Base-by-base conservation (phyloP, 2,113 vertebrate genomes). In the Coptodon rendalli region DNA sequence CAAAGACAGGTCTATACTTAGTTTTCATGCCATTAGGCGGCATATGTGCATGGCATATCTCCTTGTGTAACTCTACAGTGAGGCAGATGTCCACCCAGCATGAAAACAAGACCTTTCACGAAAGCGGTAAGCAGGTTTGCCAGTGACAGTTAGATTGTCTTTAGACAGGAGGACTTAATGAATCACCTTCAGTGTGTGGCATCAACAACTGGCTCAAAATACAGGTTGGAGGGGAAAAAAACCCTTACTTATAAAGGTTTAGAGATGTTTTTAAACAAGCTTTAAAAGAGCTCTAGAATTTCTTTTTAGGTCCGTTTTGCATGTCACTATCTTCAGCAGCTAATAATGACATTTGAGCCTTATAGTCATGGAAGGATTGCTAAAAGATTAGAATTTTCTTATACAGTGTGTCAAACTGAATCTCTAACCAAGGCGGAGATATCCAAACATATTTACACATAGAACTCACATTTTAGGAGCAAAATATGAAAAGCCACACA, bases 81-180 rank as follows among this genome's bases (percentile, higher is more conserved):
- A 90, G 84, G 85, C 95, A 95, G 93, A 92, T 92, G 92, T 93
- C 94, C 81, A 53, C 87, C 90, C 90, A 92, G 93, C 92, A 86
- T 88, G 93, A 92, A 91, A 91, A 89, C 89, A 89, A 84, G 83
- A 82, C 85, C 86, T 87, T 90, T 89, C 83, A 89, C 89, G 78
- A 85, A 84, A 87, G 61, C 29, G 7, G 83, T 38, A 82, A 87
- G 93, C 85, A 59, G 87, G 84, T 80, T 85, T 86, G 87, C 76
- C 90, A 61, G 73, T 83, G 90, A 95, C 91, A 90, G 89, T 91
- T 86, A 86, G 54, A 89, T 86, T 78, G 87, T 86, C 82, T 83
- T 68, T 80, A 78, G 86, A 92, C 83, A 68, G 66, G 53, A 54
- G n/a, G 54, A 61, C 85, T 87, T 91, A 87, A 93, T 90, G 86